Evolutionary conservation across 2,888 invertebrate genomes (phyloP), one percentile per base, ranked within the genome.

Genomic region (Belgica antarctica): DNA sequence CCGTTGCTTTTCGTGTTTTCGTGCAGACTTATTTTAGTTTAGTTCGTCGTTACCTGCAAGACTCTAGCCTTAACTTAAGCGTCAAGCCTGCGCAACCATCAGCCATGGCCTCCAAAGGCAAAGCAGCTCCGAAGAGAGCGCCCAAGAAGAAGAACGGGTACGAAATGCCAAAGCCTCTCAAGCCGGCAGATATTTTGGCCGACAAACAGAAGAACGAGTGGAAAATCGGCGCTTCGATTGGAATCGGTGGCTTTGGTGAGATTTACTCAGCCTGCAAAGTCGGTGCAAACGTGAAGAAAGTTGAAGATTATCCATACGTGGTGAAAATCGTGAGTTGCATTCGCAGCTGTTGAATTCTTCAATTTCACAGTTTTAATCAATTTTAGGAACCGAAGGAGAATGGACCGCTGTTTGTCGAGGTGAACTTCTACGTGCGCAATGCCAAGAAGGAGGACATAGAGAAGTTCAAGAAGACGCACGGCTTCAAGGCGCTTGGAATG

Each of bases 351-450:
- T n/a, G n/a, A 62, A 46, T 46, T 27, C n/a, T 22, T 41, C 61
- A 12, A 24, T 52, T 62, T 2, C 63, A 52, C 61, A 62, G 31
- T 57, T 62, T 34, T 66, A 10, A 4, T 17, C 17, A 36, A 59
- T 71, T 77, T 71, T 74, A 92, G 91, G 96, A 96, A 81, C 96
- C 96, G 8, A 88, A 89, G 78, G 87, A 84, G 72, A 96, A 96
- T 84, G 96, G 96, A 0, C 96, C 97, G 0, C 81, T 98, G 1
- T 98, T 94, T 82, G 92, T 93, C 62, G 96, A 97, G 82, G 90
- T 91, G 82, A 89, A 94, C 81, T 95, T 95, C 79, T 97, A 92
- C 76, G 85, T 89, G 78, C 84, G 88, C 73, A 88, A 88, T 79
- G 88, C 87, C 0, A 90, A 87, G 76, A 79, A 83, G 74, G 86